These are phyloP conservation scores for Polietes domitor DNA, from an alignment of 2,888 invertebrate species.

Conservation along the genomic window DNA sequence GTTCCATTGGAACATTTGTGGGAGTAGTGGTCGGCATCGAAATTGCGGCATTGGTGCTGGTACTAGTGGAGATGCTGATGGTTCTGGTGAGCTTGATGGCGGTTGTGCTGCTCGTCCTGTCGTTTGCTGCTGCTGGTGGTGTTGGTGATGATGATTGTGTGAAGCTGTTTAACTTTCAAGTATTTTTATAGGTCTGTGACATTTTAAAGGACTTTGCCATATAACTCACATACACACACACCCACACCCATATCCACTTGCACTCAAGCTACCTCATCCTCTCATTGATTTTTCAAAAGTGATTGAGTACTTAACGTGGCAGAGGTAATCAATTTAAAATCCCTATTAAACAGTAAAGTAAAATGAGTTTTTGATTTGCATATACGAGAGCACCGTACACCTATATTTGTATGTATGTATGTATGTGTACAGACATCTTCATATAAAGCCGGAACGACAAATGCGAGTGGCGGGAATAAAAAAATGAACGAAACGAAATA, in stretches of 20 bases:
- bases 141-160: conserved; percentile 69
- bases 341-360: conserved; percentile 61
- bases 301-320: conserved; percentile 68
- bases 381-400: not conserved
- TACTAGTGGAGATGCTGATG: conserved; percentile 13
- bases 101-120: conserved; percentile 13
- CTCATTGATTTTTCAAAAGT: conserved; percentile 59
- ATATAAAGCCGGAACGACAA: too few relatives aligned
- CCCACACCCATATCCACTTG: conserved; percentile 8
- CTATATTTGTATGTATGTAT: too few relatives aligned
- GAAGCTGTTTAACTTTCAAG: conserved; percentile 66
- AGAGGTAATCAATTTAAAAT: conserved; percentile 68
- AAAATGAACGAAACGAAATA: not conserved
- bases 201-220: conserved; percentile 61
- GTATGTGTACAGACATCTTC: too few relatives aligned
- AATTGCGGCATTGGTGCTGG: not conserved
- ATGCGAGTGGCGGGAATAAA: not conserved
- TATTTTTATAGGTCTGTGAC: conserved; percentile 67
- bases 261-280: conserved; percentile 37
- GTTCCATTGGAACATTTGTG: conserved; percentile 47
- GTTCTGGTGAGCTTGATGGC: not conserved
- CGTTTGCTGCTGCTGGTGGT: too few relatives aligned
- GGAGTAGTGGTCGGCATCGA: conserved; percentile 4
- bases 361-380: conserved; percentile 58
- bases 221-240: conserved; percentile 37